Conservation (phyloP, 2,797 vertebrate species). For the Pangasius krempfi region DNA sequence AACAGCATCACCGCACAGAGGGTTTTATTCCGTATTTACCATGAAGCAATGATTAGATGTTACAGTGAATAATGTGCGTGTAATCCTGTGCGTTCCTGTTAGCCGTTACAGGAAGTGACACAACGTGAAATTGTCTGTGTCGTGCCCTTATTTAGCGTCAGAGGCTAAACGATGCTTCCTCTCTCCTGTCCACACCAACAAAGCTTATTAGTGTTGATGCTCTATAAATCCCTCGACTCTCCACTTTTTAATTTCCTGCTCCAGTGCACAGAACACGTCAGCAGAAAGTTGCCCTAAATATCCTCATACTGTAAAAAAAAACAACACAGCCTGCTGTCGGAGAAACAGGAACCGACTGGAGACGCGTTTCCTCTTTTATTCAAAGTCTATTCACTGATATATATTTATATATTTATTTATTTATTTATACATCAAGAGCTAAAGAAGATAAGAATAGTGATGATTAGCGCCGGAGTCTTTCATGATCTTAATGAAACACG, state of each 20-base stretch:
- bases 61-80: background rate
- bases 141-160: background rate
- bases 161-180: slow-evolving; percentile 29
- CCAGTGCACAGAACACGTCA: slow-evolving; percentile 67
- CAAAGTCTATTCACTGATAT: background rate
- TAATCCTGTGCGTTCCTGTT: background rate
- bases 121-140: slow-evolving; percentile 68
- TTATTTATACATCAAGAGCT: background rate
- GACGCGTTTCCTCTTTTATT: background rate
- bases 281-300: slow-evolving; percentile 59
- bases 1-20: background rate
- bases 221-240: slow-evolving; percentile 69
- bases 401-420: background rate
- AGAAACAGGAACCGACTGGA: background rate
- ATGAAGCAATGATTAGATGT: background rate
- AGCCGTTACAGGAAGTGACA: slow-evolving; percentile 5
- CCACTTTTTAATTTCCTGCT: slow-evolving; percentile 79
- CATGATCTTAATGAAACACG: background rate
- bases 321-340: background rate
- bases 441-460: background rate
- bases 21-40: background rate
- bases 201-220: slow-evolving; percentile 75
- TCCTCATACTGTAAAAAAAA: slow-evolving; percentile 60
- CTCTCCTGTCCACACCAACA: slow-evolving; percentile 73
- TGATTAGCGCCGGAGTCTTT: background rate